A percentile compares a stretch with the other conserved stretches of the same genome.
phyloP scores from a whole-genome alignment of 2,113 vertebrate species.

The Cavia aperea region DNA sequence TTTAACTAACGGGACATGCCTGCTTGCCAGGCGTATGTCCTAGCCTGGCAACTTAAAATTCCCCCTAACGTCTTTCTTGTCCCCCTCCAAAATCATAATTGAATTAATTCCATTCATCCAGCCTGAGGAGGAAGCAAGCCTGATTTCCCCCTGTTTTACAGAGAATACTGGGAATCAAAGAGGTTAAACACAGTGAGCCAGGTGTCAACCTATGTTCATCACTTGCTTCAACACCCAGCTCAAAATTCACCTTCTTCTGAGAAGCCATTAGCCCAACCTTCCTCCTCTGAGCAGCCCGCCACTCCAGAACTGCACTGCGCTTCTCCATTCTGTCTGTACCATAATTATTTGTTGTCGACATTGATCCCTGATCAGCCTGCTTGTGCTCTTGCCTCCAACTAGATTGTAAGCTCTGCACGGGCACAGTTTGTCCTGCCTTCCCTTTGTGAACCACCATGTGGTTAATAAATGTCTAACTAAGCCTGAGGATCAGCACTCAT shows the following conservation, averaged over 20 bases:
- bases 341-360: neutral
- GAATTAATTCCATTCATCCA: neutral
- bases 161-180: slow-evolving; percentile 42
- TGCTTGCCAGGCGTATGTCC: neutral
- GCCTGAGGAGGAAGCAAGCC: neutral
- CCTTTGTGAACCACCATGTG: neutral
- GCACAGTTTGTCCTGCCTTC: neutral
- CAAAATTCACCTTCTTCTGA: neutral
- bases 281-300: neutral
- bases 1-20: neutral
- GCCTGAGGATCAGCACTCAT: neutral
- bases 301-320: neutral
- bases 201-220: neutral
- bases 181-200: slow-evolving; percentile 30
- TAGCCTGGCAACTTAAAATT: neutral
- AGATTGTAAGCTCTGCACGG: neutral
- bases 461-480: neutral
- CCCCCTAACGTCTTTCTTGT: neutral
- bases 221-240: slow-evolving; percentile 18
- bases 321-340: neutral
- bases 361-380: neutral
- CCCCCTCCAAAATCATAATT: neutral
- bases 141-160: slow-evolving; percentile 27
- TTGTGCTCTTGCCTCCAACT: neutral
- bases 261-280: neutral